These are phyloP conservation scores for Lagopus leucura DNA, from an alignment of 2,113 vertebrate species.

Conservation along the genomic window DNA sequence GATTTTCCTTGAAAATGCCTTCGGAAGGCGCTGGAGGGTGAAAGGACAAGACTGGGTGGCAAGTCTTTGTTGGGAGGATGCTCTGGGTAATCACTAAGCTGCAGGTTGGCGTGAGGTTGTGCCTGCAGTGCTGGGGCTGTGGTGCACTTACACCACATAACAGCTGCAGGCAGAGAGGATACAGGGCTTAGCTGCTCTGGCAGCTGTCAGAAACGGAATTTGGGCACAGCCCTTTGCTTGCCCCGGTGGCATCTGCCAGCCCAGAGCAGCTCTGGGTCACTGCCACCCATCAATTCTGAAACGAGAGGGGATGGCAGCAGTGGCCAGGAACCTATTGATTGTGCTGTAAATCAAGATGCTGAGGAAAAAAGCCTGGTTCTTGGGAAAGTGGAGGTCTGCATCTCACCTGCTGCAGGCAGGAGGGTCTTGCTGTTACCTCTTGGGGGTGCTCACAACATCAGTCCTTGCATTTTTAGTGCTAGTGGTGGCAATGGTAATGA, in stretches of 20 bases:
- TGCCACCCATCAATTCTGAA: conserved; percentile 46
- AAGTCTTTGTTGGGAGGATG: neutral
- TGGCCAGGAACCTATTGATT: conserved; percentile 58
- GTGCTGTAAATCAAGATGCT: conserved; percentile 6
- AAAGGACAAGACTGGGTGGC: neutral
- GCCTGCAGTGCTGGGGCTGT: neutral
- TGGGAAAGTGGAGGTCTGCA: neutral
- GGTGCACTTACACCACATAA: accelerated
- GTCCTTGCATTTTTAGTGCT: neutral
- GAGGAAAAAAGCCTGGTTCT: neutral
- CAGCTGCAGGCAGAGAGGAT: neutral
- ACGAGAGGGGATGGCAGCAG: conserved; percentile 30
- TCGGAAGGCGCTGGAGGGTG: neutral
- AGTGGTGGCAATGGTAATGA: no score
- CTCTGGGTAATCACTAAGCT: neutral
- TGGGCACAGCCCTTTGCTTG: neutral
- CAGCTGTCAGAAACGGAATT: neutral
- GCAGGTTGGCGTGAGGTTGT: neutral
- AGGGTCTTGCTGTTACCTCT: neutral
- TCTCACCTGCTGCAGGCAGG: conserved; percentile 35
- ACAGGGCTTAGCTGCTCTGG: neutral
- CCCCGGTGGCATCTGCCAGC: neutral
- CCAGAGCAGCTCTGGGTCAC: neutral
- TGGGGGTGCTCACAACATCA: neutral
- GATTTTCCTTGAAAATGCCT: neutral